A percentile compares a stretch with the other conserved stretches of the same genome.
phyloP scores from a whole-genome alignment of 2,797 vertebrate species.

The Prionace glauca region DNA sequence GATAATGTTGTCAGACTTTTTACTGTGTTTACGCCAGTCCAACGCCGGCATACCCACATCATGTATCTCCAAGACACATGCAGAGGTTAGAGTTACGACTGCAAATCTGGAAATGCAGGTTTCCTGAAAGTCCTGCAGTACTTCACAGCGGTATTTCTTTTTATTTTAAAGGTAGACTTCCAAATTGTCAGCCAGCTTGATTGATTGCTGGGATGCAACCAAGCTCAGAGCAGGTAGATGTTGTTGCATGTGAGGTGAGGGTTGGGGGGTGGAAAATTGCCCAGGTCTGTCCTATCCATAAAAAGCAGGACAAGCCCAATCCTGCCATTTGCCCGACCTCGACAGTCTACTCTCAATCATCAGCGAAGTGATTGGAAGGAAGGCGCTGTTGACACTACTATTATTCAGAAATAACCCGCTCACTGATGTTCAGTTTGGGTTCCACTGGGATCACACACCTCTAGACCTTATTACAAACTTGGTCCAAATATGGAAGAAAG shows the following conservation, averaged over 20 bases:
- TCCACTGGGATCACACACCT: not conserved
- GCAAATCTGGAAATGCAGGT: not conserved
- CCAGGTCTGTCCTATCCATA: not conserved
- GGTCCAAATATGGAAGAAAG: not conserved
- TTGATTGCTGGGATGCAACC: not conserved
- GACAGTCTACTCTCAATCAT: not conserved
- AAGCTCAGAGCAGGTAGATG: not conserved
- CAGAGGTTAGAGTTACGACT: not conserved
- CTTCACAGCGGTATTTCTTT: not conserved
- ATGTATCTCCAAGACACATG: not conserved
- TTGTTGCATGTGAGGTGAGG: not conserved
- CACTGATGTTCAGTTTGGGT: not conserved
- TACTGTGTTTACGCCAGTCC: too few relatives aligned
- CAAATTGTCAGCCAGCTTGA: too few relatives aligned
- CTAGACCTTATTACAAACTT: not conserved
- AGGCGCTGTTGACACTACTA: not conserved
- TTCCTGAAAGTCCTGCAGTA: not conserved
- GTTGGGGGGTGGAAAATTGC: not conserved
- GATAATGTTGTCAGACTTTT: too few relatives aligned
- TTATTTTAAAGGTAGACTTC: not conserved
- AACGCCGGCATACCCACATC: too few relatives aligned
- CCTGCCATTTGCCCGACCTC: not conserved
- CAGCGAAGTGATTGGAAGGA: not conserved
- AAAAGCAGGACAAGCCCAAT: not conserved
- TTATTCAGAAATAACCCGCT: not conserved